phyloP scores from a whole-genome alignment of 1,140 invertebrate genomes.

The Scylla paramamosain region DNA sequence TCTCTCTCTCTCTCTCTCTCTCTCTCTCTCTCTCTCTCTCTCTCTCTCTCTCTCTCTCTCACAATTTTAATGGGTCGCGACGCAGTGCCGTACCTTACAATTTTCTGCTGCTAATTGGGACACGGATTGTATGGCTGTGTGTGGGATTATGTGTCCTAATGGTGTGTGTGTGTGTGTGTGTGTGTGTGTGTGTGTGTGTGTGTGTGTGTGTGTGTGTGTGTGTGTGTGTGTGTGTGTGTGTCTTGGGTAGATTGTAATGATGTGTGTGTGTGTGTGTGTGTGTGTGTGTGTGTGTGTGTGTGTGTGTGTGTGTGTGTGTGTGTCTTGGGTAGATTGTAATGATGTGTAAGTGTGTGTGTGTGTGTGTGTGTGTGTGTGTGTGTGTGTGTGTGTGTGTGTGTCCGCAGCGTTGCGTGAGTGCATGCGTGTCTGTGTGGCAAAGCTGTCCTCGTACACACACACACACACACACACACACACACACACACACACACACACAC shows the following conservation, averaged over 20 bases:
- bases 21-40: neutral
- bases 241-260: neutral
- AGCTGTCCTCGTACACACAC: too few relatives aligned
- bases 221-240: conserved; percentile 42
- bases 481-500: too few relatives aligned
- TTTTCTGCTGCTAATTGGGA: neutral
- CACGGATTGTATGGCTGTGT: neutral
- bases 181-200: conserved; percentile 29
- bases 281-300: conserved; percentile 38
- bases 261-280: neutral
- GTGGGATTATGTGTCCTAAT: neutral
- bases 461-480: too few relatives aligned
- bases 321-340: neutral
- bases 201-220: conserved; percentile 22
- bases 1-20: conserved; percentile 8
- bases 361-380: conserved; percentile 55
- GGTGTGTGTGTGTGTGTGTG: conserved; percentile 25
- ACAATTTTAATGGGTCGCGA: neutral
- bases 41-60: conserved; percentile 2
- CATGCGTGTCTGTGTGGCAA: conserved; percentile 36
- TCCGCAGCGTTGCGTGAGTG: neutral
- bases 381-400: conserved; percentile 48
- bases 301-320: conserved; percentile 53
- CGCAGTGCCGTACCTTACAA: neutral
- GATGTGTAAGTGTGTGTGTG: conserved; percentile 46